phyloP scores from a whole-genome alignment of 2,797 vertebrate species.

The Pampus argenteus region DNA sequence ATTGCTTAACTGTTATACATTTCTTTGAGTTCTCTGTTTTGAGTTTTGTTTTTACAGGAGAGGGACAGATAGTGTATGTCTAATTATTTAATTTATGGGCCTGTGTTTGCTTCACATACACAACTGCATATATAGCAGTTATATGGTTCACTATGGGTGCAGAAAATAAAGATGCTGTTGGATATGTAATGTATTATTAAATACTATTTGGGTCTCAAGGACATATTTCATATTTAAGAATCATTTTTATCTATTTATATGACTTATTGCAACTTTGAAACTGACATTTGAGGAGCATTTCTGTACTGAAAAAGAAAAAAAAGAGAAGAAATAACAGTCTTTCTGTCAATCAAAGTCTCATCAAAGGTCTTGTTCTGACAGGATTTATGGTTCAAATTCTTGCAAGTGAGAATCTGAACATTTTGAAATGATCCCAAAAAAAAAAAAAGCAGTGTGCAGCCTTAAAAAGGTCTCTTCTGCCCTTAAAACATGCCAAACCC shows the following conservation, averaged over 20 bases:
- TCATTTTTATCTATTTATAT: too few relatives aligned
- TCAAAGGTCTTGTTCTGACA: not conserved
- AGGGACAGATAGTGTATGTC: not conserved
- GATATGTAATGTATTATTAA: not conserved
- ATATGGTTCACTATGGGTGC: too few relatives aligned
- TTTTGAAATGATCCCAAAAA: not conserved
- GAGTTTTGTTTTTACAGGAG: not conserved
- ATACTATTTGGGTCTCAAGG: not conserved
- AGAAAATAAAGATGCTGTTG: not conserved
- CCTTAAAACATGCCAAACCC: constrained; percentile 4
- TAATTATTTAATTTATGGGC: not conserved
- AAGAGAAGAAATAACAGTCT: not conserved
- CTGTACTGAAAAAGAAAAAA: not conserved
- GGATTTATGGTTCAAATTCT: constrained; percentile 8
- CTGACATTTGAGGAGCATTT: not conserved
- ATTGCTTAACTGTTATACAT: not conserved
- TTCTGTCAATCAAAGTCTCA: not conserved
- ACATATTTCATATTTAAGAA: too few relatives aligned
- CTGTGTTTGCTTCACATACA: not conserved
- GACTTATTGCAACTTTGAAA: too few relatives aligned
- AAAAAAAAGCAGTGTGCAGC: not conserved
- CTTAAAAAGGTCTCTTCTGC: constrained; percentile 17
- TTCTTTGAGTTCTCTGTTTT: not conserved
- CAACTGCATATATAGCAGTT: not conserved
- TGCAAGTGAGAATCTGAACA: not conserved